Evolutionary conservation across 1,140 invertebrate species (phyloP).

Genomic region (Aphaenogaster rudis): DNA sequence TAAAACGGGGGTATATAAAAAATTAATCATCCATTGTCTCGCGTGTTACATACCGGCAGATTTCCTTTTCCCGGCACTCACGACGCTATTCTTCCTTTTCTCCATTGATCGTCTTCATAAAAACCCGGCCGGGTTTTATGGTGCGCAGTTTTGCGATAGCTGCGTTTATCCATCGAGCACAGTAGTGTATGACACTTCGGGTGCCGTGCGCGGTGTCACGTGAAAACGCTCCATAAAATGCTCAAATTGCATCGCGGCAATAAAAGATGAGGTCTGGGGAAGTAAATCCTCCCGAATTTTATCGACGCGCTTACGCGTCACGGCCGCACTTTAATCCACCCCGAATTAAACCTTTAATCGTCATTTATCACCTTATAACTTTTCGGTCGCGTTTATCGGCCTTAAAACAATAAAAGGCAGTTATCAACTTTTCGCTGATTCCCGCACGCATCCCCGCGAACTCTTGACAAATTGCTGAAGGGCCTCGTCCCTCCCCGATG

Average conservation of each 20-base stretch:
- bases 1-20: constrained; percentile 45
- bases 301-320: not conserved
- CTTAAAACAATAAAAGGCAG: constrained; percentile 6
- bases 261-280: constrained; percentile 59
- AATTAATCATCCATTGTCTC: constrained; percentile 59
- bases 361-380: constrained; percentile 47
- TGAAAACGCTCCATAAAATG: constrained; percentile 54
- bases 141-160: constrained; percentile 56
- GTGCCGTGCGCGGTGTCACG: constrained; percentile 2
- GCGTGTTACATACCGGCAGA: not conserved
- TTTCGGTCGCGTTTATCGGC: constrained; percentile 6
- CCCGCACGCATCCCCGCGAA: not conserved
- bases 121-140: constrained; percentile 52
- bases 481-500: not conserved
- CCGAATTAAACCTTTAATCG: constrained; percentile 44
- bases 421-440: constrained; percentile 21
- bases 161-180: constrained; percentile 57
- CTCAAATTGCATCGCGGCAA: constrained; percentile 63
- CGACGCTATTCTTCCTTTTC: constrained; percentile 25
- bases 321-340: constrained; percentile 18
- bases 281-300: constrained; percentile 46
- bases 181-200: constrained; percentile 63
- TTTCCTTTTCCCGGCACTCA: not conserved
- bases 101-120: constrained; percentile 47
- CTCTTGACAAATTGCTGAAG: constrained; percentile 38